These are phyloP conservation scores for Babyrousa celebensis DNA, from an alignment of 2,797 vertebrate species.

Conservation along the genomic window DNA sequence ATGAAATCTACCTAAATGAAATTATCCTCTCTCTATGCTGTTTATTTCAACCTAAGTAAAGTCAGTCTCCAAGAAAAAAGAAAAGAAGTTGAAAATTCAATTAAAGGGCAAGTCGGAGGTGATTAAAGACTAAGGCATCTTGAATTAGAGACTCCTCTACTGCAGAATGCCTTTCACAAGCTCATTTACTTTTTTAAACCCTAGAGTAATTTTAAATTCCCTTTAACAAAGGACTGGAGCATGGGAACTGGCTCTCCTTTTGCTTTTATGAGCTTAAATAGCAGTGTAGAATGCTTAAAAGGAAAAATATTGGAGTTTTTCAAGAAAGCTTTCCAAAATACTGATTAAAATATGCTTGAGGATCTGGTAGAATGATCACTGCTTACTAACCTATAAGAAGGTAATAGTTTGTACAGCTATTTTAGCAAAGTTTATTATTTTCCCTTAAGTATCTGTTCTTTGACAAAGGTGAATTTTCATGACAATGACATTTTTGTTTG, in stretches of 20 bases:
- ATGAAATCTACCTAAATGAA: slow-evolving; percentile 17
- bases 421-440: slow-evolving; percentile 21
- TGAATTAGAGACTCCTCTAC: not conserved
- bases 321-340: not conserved
- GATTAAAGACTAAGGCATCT: not conserved
- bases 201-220: not conserved
- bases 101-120: slow-evolving; percentile 8
- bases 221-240: not conserved
- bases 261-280: slow-evolving; percentile 20
- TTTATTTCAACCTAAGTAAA: not conserved
- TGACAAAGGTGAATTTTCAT: not conserved
- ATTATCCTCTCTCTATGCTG: not conserved
- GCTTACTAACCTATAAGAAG: not conserved
- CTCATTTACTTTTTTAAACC: not conserved
- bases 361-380: not conserved
- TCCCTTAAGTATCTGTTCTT: not conserved
- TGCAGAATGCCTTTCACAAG: not conserved
- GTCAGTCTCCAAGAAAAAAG: not conserved
- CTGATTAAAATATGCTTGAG: not conserved
- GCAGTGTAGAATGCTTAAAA: slow-evolving; percentile 1
- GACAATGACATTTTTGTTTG: not conserved
- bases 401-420: not conserved
- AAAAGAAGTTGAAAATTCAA: not conserved
- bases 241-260: not conserved
- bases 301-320: not conserved